Conservation (phyloP, 2,113 vertebrate genomes). For the Steatornis caripensis region DNA sequence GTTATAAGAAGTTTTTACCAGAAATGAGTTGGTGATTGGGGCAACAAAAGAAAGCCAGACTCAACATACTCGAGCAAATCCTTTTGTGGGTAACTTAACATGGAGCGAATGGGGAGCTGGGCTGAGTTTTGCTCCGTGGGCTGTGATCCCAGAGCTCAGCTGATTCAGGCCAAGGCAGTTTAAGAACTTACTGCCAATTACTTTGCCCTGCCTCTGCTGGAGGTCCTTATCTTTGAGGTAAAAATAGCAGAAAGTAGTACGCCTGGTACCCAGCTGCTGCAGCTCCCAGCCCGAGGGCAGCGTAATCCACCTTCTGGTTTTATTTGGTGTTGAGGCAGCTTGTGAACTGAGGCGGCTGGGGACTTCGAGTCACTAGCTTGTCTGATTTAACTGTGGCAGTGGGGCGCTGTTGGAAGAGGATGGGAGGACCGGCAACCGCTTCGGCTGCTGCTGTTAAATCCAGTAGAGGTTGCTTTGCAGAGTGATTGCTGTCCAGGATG, state of each 20-base stretch:
- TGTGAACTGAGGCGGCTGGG: fast-evolving
- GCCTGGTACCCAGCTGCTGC: background rate
- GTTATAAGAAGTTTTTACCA: background rate
- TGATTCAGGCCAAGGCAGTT: background rate
- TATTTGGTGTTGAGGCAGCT: background rate
- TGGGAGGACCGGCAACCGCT: background rate
- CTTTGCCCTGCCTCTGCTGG: background rate
- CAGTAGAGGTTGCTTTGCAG: background rate
- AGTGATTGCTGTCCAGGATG: background rate
- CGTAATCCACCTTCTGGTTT: background rate
- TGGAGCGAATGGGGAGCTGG: background rate
- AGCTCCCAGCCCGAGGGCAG: background rate
- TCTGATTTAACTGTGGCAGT: background rate
- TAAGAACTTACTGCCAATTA: background rate
- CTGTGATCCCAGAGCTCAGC: background rate
- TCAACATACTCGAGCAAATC: background rate
- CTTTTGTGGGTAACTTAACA: background rate
- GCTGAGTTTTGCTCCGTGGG: background rate
- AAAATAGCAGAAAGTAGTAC: background rate
- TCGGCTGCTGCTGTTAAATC: background rate
- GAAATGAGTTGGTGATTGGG: background rate
- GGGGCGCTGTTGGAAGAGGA: background rate
- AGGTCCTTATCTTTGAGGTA: background rate
- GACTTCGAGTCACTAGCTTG: background rate
- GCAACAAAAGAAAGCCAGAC: background rate